Conservation (phyloP, 2,888 invertebrate genomes). For the Mimachlamys varia region DNA sequence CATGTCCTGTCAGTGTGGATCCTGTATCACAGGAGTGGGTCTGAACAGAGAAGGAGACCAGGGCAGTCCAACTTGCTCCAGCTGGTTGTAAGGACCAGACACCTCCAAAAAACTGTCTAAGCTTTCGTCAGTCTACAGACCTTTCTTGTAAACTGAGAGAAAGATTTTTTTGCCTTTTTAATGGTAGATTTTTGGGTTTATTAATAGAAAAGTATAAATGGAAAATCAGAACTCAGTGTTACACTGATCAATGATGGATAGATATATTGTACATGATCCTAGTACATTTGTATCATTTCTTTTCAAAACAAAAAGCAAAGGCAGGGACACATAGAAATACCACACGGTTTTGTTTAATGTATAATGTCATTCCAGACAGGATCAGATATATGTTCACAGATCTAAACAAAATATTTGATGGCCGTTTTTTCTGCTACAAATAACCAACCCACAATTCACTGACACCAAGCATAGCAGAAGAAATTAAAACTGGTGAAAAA, state of each 20-base stretch:
- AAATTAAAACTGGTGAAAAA: neutral
- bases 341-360: neutral
- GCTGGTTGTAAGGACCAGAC: neutral
- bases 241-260: no score
- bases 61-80: neutral
- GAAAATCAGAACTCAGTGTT: no score
- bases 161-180: no score
- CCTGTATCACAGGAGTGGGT: neutral
- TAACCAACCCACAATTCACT: constrained; percentile 1
- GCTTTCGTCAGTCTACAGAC: neutral
- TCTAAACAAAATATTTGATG: neutral
- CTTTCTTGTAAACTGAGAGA: neutral
- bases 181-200: neutral
- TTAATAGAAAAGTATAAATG: neutral
- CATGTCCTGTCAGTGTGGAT: neutral
- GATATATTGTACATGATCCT: neutral
- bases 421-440: neutral
- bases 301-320: neutral
- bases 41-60: neutral
- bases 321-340: neutral
- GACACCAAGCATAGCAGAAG: neutral
- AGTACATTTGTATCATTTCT: neutral
- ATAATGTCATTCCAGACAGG: neutral
- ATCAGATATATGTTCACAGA: neutral
- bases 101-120: neutral